Evolutionary conservation across 2,888 invertebrate species (phyloP).

Genomic region (Campoletis raptor): DNA sequence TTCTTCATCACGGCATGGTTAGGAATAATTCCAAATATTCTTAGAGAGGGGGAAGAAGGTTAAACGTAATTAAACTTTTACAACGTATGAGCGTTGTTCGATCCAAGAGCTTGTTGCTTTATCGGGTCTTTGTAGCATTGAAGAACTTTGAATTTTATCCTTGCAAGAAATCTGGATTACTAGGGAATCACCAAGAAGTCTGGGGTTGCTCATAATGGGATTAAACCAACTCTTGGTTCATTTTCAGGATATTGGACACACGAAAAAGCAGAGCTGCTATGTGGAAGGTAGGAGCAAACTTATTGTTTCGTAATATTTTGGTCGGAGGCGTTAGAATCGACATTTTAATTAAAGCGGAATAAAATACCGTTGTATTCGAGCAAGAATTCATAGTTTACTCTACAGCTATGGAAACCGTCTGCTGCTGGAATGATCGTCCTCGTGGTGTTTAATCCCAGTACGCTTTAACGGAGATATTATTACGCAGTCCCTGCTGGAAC

Average conservation of each 20-base stretch:
- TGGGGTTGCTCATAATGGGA: not conserved
- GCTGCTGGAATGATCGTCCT: not conserved
- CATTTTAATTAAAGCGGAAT: not conserved
- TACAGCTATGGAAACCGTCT: not conserved
- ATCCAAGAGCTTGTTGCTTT: not conserved
- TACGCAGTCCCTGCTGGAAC: not conserved
- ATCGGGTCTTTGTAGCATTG: not conserved
- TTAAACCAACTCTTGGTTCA: not conserved
- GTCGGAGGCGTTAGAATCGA: not conserved
- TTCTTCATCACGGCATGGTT: not conserved
- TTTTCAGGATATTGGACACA: not conserved
- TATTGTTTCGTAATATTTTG: not conserved
- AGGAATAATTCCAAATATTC: not conserved
- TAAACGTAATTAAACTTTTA: constrained; percentile 4
- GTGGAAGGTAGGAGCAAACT: not conserved
- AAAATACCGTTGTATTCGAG: not conserved
- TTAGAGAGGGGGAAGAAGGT: not conserved
- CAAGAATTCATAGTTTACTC: not conserved
- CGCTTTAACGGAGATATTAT: not conserved
- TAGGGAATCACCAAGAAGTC: not conserved
- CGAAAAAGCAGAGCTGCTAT: not conserved
- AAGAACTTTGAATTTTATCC: not conserved
- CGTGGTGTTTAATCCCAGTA: not conserved
- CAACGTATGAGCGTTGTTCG: not conserved
- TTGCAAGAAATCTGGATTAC: not conserved